Base-by-base conservation (phyloP, 2,113 vertebrate species). In the chimpanzee (Pan troglodytes) region DNA sequence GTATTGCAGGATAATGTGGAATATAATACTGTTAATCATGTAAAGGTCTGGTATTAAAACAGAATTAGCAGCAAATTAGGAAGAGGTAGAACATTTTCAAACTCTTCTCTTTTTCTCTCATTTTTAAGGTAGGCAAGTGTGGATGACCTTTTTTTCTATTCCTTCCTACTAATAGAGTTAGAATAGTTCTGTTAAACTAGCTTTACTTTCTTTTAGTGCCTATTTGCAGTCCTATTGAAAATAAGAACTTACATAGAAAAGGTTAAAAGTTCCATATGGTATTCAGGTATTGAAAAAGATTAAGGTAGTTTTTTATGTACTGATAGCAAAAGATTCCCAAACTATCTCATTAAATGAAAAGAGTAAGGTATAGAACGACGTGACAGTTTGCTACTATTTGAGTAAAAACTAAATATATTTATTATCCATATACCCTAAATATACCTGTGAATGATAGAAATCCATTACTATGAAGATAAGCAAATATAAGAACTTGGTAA, bases 11-110 rank as follows among this genome's bases (percentile, higher is more conserved):
- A 45, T 73, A 86, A 93, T 89, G 59, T 78, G 18, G 86, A 52
- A 25, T 81, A 88, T 40, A 92, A 82, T 35, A 70, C 8, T 48
- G 25, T 20, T 87, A 50, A 35, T 70, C 25, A 83, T 52, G 48
- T 4, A 87, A 95, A 80, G 17, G 20, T 88, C 72, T 93, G 70
- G 2, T 25, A 85, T 87, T 84, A 95, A 87, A 94, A 76, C 75
- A 86, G 18, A 91, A 91, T 45, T 67, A 93, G 17, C 35, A 75
- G 18, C 96, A 18, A 89, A 52, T 73, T 93, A 11, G 5, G 14
- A 94, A 16, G n/a, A 61, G 3, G 61, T 22, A 57, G 18, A 70
- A 43, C 4, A 78, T 80, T 68, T 94, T 89, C 18, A 75, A 48
- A 67, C 16, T 30, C n/a, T 80, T 3, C 83, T 68, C 5, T 79